Evolutionary conservation across 2,113 vertebrate species (phyloP).

Genomic region (Halichoeres trimaculatus): DNA sequence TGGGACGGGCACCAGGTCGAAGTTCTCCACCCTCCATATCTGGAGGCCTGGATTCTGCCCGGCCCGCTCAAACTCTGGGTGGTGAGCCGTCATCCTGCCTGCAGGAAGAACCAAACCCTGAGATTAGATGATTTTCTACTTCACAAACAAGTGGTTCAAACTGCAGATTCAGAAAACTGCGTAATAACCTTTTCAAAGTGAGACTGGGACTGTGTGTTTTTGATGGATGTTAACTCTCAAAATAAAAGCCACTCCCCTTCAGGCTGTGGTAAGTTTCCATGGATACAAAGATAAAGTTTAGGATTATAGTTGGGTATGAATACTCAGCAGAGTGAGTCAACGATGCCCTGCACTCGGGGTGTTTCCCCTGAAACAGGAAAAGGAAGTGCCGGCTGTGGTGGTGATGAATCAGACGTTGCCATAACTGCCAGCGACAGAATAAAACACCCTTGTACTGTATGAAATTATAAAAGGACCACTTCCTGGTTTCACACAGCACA

Average conservation of each 20-base stretch:
- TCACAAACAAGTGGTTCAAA: not conserved
- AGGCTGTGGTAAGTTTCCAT: slow-evolving; percentile 34
- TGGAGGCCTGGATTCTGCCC: slow-evolving; percentile 93
- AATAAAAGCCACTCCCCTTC: slow-evolving; percentile 36
- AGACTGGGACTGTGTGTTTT: not conserved
- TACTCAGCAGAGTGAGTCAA: slow-evolving; percentile 61
- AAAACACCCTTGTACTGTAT: slow-evolving; percentile 7
- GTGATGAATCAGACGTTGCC: slow-evolving; percentile 28
- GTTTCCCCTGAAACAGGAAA: slow-evolving; percentile 52
- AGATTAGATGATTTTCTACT: not conserved
- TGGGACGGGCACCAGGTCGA: slow-evolving; percentile 94
- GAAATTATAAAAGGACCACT: not conserved
- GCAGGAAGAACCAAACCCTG: slow-evolving; percentile 51
- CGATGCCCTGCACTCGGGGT: slow-evolving; percentile 10
- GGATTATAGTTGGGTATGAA: slow-evolving; percentile 62
- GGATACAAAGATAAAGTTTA: slow-evolving; percentile 66
- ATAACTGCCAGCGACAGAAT: slow-evolving; percentile 1
- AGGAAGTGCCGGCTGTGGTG: slow-evolving; percentile 59
- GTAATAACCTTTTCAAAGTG: not conserved
- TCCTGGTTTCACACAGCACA: not conserved
- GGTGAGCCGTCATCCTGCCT: slow-evolving; percentile 90
- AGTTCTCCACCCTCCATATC: slow-evolving; percentile 97
- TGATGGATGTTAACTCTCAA: not conserved
- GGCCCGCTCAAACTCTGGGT: slow-evolving; percentile 92
- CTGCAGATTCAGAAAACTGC: not conserved